Percentiles rank a stretch among this genome's conserved stretches.
Evolutionary conservation across 2,888 invertebrate species (phyloP).

Genomic region (Arge pagana): DNA sequence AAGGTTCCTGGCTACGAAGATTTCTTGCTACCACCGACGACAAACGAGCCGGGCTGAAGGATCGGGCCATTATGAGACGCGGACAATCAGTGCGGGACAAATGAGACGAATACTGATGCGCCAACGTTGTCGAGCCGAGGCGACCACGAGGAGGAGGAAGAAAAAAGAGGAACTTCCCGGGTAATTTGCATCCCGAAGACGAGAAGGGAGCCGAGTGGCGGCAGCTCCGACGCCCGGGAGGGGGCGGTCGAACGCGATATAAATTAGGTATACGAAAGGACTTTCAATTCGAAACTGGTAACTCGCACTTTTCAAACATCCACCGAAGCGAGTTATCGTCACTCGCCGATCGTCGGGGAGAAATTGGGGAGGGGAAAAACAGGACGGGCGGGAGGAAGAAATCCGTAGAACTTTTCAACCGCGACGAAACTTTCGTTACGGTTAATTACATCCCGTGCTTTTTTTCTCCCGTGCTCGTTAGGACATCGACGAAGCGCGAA

Average conservation of each 20-base stretch:
- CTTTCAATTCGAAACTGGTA: constrained; percentile 38
- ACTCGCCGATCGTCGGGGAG: too few species aligned
- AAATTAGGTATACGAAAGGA: constrained; percentile 41
- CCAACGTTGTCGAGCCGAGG: constrained; percentile 2
- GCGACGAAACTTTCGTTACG: too few species aligned
- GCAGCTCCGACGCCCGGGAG: constrained; percentile 1
- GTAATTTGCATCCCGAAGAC: constrained; percentile 11
- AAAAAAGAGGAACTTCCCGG: constrained; percentile 14
- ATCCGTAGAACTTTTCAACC: too few species aligned
- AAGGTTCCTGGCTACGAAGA: constrained; percentile 2
- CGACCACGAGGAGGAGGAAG: neutral
- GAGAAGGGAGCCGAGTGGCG: constrained; percentile 3
- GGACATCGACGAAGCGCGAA: too few species aligned
- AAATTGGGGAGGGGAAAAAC: too few species aligned
- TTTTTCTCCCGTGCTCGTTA: too few species aligned
- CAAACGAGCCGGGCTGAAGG: constrained; percentile 30
- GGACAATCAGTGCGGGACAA: constrained; percentile 52
- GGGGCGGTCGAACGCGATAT: constrained; percentile 30
- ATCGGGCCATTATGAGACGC: constrained; percentile 49
- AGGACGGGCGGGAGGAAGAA: too few species aligned
- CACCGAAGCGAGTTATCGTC: too few species aligned
- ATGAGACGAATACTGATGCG: constrained; percentile 52
- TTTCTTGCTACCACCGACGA: constrained; percentile 5
- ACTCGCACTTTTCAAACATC: too few species aligned
- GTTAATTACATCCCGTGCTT: too few species aligned